phyloP scores from a whole-genome alignment of 1,140 invertebrate genomes.

The Spodoptera frugiperda region DNA sequence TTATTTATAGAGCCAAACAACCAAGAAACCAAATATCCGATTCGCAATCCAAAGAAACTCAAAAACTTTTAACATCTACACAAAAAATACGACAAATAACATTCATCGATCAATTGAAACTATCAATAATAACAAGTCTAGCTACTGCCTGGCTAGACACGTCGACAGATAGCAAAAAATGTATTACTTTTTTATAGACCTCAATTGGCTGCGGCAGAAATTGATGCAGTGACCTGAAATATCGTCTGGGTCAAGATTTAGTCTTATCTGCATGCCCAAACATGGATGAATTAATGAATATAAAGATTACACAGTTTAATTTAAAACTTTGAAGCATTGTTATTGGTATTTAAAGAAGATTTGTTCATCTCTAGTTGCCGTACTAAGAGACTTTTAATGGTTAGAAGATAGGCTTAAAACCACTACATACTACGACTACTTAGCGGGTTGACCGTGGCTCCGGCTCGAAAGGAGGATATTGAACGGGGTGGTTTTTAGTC shows the following conservation, averaged over 20 bases:
- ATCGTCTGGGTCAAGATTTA: conserved; percentile 11
- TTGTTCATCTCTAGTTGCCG: too few species aligned
- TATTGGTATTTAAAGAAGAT: too few species aligned
- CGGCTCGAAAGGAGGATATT: too few species aligned
- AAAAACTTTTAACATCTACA: background rate
- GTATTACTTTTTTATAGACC: conserved; percentile 11
- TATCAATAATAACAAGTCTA: conserved; percentile 4
- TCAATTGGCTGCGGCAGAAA: conserved; percentile 5
- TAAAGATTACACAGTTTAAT: too few species aligned
- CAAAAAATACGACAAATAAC: background rate
- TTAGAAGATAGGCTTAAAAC: too few species aligned
- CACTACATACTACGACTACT: too few species aligned
- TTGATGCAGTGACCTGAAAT: conserved; percentile 15
- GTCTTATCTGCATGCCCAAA: conserved; percentile 9
- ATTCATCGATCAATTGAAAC: conserved; percentile 15
- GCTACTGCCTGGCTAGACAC: background rate
- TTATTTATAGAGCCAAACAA: too few species aligned
- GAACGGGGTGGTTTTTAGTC: too few species aligned
- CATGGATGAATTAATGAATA: background rate
- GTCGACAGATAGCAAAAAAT: background rate
- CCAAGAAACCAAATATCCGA: too few species aligned
- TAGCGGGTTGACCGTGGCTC: too few species aligned
- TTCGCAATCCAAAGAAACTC: background rate
- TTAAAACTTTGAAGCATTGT: too few species aligned
- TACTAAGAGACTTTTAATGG: too few species aligned